Percentiles rank a stretch among this genome's conserved stretches.
Conservation (phyloP, 2,888 invertebrate species). For the Hyalella azteca region DNA sequence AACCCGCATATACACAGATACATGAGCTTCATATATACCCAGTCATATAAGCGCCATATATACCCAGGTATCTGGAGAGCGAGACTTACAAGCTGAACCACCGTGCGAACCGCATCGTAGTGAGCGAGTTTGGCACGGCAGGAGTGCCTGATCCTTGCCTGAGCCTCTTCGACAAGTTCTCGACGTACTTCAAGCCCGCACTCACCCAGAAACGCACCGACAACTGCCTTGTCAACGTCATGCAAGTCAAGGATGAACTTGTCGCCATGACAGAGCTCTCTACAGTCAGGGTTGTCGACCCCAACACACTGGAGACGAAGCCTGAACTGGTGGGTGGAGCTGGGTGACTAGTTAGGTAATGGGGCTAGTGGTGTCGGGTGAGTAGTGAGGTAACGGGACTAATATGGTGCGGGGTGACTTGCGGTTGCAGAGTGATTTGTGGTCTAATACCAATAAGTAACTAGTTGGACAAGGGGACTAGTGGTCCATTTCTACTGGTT, state of each 20-base stretch:
- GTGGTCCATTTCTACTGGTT: no score
- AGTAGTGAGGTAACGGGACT: no score
- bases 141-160: conserved; percentile 63
- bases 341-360: no score
- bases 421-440: no score
- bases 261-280: conserved; percentile 61
- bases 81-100: conserved; percentile 61
- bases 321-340: conserved; percentile 14
- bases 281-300: conserved; percentile 37
- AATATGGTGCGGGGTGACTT: no score
- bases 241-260: conserved; percentile 64
- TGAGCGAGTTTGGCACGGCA: conserved; percentile 62
- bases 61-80: conserved; percentile 61
- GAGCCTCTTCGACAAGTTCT: conserved; percentile 62
- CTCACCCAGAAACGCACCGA: conserved; percentile 66
- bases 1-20: no score
- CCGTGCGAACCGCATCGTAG: conserved; percentile 62
- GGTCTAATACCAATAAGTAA: no score
- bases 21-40: background rate
- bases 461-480: no score
- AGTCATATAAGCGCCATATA: background rate
- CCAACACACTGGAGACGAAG: conserved; percentile 22
- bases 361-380: no score
- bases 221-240: conserved; percentile 65
- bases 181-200: conserved; percentile 24